Base-by-base conservation (phyloP, 2,888 invertebrate species). In the Drosophila gaucha region DNA sequence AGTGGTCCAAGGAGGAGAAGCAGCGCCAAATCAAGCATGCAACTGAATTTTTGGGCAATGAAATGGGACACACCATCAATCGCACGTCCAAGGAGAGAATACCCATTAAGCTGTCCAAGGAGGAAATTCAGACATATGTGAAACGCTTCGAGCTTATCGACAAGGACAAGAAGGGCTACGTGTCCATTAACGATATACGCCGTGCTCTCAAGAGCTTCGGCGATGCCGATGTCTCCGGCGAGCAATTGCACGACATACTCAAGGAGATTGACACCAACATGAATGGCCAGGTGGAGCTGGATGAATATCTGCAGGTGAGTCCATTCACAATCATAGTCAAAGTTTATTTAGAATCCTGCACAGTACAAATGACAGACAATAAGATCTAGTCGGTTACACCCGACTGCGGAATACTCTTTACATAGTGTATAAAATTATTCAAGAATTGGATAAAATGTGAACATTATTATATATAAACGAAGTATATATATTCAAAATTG, bases 241-340 rank as follows among this genome's bases (percentile, higher is more conserved):
- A 97, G 92, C 96, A 98, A 92, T 94, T 99, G 88, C 99, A 99
- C 93, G 98, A 99, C 92, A 98, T 99, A 91, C 95, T 99, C 87
- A 95, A 94, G 92, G 99, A 99, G 94, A 99, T 99, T 91, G 99
- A 99, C 94, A 96, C 99, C 90, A 99, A 99, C 93, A 98, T 98
- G 95, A 99, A 99, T 93, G 99, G 99, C 90, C 98, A 99, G 94
- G 98, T 99, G 91, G 99, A 99, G 93, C 95, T 99, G 92, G 98
- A 98, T 92, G 99, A 99, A 93, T 99, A 99, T 93, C 94, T 99
- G 91, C 98, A 99, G 97, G 99, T 99, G 41, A 31, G 20, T 24
- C n/a, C 31, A 8, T 3, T 12, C 9, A 22, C 20, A 12, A 4
- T 12, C 1, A 6, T 4, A 36, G 18, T 18, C 8, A 4, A 20